Conservation (phyloP, 2,113 vertebrate genomes). For the Triplophysa siluroides region DNA sequence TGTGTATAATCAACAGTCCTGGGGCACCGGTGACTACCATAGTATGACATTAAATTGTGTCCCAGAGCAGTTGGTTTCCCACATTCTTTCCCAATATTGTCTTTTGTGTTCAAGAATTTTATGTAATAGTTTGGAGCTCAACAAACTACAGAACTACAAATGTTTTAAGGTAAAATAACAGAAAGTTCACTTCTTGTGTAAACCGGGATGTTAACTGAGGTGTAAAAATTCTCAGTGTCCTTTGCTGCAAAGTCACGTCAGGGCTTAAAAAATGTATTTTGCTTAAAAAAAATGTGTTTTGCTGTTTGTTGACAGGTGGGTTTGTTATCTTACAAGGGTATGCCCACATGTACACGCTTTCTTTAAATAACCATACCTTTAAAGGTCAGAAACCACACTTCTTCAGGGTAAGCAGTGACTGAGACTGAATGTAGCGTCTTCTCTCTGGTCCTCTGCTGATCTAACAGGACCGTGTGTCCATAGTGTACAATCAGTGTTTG, state of each 20-base stretch:
- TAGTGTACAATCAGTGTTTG: constrained; percentile 7
- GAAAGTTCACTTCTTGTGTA: too few species aligned
- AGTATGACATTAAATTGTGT: too few species aligned
- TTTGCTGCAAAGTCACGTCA: not conserved
- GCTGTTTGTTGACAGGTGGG: constrained; percentile 2
- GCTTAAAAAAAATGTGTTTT: not conserved
- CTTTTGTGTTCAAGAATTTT: too few species aligned
- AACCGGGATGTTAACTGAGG: not conserved
- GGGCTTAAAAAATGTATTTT: not conserved
- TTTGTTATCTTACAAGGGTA: constrained; percentile 10
- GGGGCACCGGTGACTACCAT: too few species aligned
- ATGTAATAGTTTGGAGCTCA: too few species aligned
- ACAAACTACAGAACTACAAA: too few species aligned
- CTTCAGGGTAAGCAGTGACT: not conserved
- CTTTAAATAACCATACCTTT: constrained; percentile 14
- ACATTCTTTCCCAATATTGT: too few species aligned
- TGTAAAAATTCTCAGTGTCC: not conserved
- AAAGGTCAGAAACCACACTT: constrained; percentile 17
- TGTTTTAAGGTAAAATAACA: too few species aligned
- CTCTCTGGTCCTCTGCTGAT: not conserved
- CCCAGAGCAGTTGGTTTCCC: too few species aligned
- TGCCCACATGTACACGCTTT: not conserved
- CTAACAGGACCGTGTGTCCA: constrained; percentile 20
- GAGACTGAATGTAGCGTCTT: constrained; percentile 2
- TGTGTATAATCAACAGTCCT: too few species aligned